Conservation (phyloP, 1,140 invertebrate species). For the Liolophura sinensis region DNA sequence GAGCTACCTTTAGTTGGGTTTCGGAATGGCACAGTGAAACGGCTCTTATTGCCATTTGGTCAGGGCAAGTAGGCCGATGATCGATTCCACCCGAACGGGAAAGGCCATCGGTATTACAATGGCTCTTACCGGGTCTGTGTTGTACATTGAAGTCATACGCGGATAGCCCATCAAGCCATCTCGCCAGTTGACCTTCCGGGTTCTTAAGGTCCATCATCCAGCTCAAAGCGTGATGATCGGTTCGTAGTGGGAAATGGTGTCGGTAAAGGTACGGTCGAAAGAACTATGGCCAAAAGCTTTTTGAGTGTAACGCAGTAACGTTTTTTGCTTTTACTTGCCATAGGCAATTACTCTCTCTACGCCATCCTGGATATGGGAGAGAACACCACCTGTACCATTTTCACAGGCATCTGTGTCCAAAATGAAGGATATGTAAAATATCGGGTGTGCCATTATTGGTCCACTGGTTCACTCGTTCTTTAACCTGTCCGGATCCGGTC, state of each 20-base stretch:
- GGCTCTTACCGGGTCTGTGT: background rate
- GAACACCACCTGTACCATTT: constrained; percentile 31
- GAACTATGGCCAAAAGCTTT: constrained; percentile 36
- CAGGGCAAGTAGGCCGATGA: too few species aligned
- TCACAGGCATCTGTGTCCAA: constrained; percentile 28
- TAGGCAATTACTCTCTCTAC: constrained; percentile 24
- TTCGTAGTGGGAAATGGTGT: background rate
- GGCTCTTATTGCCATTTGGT: too few species aligned
- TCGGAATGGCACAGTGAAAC: background rate
- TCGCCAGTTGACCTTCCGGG: constrained; percentile 9
- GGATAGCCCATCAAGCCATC: constrained; percentile 6
- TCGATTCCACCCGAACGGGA: background rate
- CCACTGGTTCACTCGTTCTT: constrained; percentile 14
- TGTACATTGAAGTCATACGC: constrained; percentile 2
- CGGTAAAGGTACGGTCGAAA: constrained; percentile 31
- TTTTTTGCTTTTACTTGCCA: constrained; percentile 7
- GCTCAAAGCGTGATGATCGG: constrained; percentile 7
- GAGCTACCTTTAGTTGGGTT: background rate
- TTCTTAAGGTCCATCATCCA: constrained; percentile 7
- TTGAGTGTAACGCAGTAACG: constrained; percentile 27
- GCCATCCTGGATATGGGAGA: constrained; percentile 21
- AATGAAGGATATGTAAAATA: constrained; percentile 12
- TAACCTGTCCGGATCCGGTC: constrained; percentile 21
- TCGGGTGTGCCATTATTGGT: constrained; percentile 25
- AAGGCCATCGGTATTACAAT: constrained; percentile 5